Base-by-base conservation (phyloP, 2,888 invertebrate species). In the Andrena flavipes region DNA sequence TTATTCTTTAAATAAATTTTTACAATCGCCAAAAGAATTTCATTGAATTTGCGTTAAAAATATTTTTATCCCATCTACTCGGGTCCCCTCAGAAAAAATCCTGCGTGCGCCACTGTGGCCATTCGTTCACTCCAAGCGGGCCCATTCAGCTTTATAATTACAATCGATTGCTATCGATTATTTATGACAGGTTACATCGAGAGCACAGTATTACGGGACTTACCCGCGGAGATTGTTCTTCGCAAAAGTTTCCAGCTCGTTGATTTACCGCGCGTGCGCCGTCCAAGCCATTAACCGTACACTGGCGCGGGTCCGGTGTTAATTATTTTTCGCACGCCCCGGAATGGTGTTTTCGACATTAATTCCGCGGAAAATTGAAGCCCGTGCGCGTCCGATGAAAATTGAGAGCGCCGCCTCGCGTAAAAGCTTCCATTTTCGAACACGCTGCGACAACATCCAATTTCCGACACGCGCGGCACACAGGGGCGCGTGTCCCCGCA, bases 341-440 rank as follows among this genome's bases (percentile, higher is more conserved):
- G 23, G 23, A 26, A 56, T 4, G 56, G 56, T 56, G 56, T 56
- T 56, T 56, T 56, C 26, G 56, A 23, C 56, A 23, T 56, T 56
- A 23, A 56, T 56, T 56, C 56, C 10, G 26, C 10, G 56, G 23
- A 56, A 30, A 60, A 30, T 30, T 30, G 16, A 60, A 60, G 26
- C n/a, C 8, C 6, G 2, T 8, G 8, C 60, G n/a, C 7, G 26
- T 1, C 6, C n/a, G 16, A 30, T 33, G 30, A 33, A 60, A 60
- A 16, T 60, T 30, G 60, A 60, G 30, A 30, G 30, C 8, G 33
- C 8, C 30, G 60, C 8, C 8, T 60, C 30, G 30, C 60, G 30
- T 60, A 60, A 30, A 60, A 60, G 60, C 30, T 60, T 60, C 30
- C 30, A 30, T 60, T 60, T 60, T 60, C 60, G 60, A 33, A 60